Base-by-base conservation (phyloP, 2,113 vertebrate species). In the Rhabdomys dilectus region DNA sequence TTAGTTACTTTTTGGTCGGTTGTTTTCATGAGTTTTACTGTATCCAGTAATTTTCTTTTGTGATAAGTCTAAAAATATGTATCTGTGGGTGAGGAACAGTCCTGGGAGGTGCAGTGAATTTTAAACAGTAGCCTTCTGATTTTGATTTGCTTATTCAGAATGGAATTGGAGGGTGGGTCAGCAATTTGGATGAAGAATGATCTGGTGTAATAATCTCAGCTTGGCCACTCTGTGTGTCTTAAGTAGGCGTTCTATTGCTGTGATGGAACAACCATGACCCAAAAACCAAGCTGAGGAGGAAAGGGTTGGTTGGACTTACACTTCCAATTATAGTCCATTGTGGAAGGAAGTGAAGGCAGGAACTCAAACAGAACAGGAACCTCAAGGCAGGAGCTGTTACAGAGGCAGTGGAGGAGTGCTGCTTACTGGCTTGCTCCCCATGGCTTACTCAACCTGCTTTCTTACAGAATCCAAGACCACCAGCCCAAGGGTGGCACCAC, bases 141-240 rank as follows among this genome's bases (percentile, higher is more conserved):
- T 88, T 93, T 48, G 21, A 16, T 82, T 72, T 91, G 26, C 86
- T 91, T 22, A 36, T 88, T 90, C 39, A 64, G 91, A 96, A 88
- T 85, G 7, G 19, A 86, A 10, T 56, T 60, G 68, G 90, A 39
- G 36, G 34, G 3, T 60, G 12, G 56, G 56, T 24, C 51, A 73
- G 45, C 88, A 22, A 6, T 91, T 96, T 91, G 77, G 72, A 86
- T 85, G 93, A 88, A 88, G 16, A 66, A 21, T 34, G 9, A 86
- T 56, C 2, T 70, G 36, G 58, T 94, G 87, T 76, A 60, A 64
- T 76, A 60, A 64, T 94, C 42, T 90, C 56, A 26, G 0, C 3
- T 89, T 56, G 80, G 42, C n/a, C 36, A n/a, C n/a, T 66, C 45
- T 86, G 4, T 26, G 3, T 8, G 12, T 60, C 36, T 22, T n/a